phyloP scores from a whole-genome alignment of 2,113 vertebrate genomes.

The Amia ocellicauda region DNA sequence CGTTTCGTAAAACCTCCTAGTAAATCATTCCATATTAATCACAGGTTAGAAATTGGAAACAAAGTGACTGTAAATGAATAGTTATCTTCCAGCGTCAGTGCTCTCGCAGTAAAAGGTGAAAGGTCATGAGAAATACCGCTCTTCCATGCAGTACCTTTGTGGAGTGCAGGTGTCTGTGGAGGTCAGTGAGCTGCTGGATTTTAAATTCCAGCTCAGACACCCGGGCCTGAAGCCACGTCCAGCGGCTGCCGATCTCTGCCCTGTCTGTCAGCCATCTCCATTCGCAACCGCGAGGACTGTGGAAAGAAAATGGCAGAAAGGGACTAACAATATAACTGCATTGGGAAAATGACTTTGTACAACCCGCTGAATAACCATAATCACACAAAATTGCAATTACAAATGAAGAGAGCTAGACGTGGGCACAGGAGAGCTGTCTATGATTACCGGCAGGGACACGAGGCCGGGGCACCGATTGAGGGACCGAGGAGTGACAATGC shows the following conservation, averaged over 20 bases:
- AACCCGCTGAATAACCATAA: background rate
- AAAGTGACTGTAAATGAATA: too few relatives aligned
- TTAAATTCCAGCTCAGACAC: slow-evolving; percentile 82
- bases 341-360: background rate
- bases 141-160: slow-evolving; percentile 86
- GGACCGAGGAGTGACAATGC: background rate
- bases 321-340: slow-evolving; percentile 1
- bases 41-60: too few relatives aligned
- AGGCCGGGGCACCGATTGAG: background rate
- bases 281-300: slow-evolving; percentile 72
- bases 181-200: slow-evolving; percentile 76
- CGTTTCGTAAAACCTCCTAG: too few relatives aligned
- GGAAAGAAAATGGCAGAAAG: slow-evolving; percentile 49
- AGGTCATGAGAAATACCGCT: too few relatives aligned
- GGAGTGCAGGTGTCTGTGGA: slow-evolving; percentile 78
- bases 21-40: too few relatives aligned
- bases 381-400: background rate
- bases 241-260: slow-evolving; percentile 84
- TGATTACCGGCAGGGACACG: background rate
- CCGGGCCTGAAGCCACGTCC: slow-evolving; percentile 90
- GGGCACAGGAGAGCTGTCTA: background rate
- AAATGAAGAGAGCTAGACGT: background rate
- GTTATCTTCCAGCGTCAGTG: too few relatives aligned
- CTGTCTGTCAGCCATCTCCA: slow-evolving; percentile 81
- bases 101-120: too few relatives aligned